phyloP scores from a whole-genome alignment of 2,113 vertebrate genomes.

The Ariopsis seemanni region DNA sequence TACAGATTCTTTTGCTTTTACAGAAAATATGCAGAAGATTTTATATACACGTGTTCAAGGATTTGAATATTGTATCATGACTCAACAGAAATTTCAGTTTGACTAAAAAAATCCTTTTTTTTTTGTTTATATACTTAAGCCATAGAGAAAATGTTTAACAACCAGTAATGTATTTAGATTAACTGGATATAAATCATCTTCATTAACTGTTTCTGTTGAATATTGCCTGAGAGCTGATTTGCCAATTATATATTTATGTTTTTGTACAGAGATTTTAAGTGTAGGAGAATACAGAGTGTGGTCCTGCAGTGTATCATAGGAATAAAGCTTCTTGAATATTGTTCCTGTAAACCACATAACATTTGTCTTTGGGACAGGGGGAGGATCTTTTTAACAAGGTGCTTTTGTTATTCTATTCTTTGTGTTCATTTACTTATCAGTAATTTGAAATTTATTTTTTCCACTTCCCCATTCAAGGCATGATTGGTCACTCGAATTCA shows the following conservation, averaged over 20 bases:
- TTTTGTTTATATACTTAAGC: not conserved
- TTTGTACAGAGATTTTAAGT: slow-evolving; percentile 8
- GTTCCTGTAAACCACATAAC: not conserved
- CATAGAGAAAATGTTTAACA: not conserved
- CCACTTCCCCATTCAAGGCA: no score
- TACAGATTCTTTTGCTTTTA: not conserved
- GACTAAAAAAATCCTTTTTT: not conserved
- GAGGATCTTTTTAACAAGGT: not conserved
- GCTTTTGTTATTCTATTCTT: not conserved
- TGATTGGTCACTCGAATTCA: not conserved
- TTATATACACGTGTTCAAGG: not conserved
- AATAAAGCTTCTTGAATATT: not conserved
- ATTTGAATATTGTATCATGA: not conserved
- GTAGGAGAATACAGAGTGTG: not conserved
- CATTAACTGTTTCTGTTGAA: not conserved
- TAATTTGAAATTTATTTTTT: not conserved
- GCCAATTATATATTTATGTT: slow-evolving; percentile 1
- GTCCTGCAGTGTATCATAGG: not conserved
- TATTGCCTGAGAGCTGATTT: not conserved
- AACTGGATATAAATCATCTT: not conserved
- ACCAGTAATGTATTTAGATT: not conserved
- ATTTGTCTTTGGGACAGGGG: not conserved
- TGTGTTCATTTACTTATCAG: not conserved
- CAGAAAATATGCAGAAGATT: not conserved
- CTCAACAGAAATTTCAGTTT: not conserved